Conservation (phyloP, 2,888 invertebrate genomes). For the Diadegma fenestrale region DNA sequence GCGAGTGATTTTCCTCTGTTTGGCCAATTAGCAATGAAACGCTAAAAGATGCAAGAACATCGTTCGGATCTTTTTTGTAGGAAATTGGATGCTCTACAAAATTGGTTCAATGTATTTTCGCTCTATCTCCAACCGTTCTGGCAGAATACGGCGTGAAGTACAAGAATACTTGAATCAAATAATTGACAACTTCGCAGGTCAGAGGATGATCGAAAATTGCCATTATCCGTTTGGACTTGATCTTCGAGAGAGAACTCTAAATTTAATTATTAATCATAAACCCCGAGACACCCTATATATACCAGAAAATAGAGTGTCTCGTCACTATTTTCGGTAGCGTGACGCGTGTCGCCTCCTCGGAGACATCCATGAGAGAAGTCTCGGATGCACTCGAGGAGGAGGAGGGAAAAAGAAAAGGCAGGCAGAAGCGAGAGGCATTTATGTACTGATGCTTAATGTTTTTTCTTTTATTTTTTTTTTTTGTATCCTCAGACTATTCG, state of each 20-base stretch:
- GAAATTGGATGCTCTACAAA: neutral
- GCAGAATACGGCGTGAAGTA: neutral
- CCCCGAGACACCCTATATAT: conserved; percentile 1
- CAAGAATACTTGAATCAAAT: neutral
- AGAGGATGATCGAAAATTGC: neutral
- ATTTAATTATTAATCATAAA: neutral
- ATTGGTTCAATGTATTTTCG: neutral
- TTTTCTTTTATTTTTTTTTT: conserved; percentile 35
- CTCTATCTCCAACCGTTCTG: neutral
- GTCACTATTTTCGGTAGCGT: conserved; percentile 61
- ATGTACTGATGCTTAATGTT: conserved; percentile 30
- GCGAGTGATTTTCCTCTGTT: neutral
- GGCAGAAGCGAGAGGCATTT: conserved; percentile 51
- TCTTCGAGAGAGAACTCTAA: neutral
- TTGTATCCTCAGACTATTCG: conserved; percentile 41
- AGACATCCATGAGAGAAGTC: conserved; percentile 56
- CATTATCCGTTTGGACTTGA: neutral
- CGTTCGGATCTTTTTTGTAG: neutral
- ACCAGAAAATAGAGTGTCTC: conserved; percentile 17
- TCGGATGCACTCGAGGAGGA: conserved; percentile 35
- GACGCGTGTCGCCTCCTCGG: conserved; percentile 58
- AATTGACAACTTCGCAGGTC: neutral
- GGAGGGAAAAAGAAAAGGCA: conserved; percentile 26
- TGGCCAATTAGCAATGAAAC: neutral
- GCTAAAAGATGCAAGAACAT: neutral